Conservation (phyloP, 2,797 vertebrate genomes). For the Intellagama lesueurii region DNA sequence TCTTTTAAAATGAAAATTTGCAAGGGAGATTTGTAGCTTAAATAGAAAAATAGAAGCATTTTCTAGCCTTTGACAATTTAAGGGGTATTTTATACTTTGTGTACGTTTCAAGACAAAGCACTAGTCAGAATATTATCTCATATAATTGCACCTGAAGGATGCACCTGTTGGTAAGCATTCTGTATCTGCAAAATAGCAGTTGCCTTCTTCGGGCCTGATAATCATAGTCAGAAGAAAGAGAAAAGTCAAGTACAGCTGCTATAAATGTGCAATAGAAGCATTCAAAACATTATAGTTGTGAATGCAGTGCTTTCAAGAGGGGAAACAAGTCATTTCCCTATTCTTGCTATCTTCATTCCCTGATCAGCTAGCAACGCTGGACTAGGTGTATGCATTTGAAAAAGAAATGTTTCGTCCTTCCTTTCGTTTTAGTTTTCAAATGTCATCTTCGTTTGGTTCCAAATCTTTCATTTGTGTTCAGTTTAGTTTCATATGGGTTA, state of each 20-base stretch:
- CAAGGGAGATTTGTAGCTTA: not conserved
- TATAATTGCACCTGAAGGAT: not conserved
- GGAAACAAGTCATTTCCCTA: not conserved
- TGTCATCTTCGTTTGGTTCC: not conserved
- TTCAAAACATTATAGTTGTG: not conserved
- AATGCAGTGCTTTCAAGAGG: not conserved
- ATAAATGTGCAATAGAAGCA: not conserved
- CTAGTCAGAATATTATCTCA: not conserved
- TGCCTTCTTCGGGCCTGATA: not conserved
- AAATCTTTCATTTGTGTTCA: not conserved
- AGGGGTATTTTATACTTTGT: not conserved
- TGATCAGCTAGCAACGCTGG: not conserved
- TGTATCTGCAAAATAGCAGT: not conserved
- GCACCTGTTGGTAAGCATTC: not conserved
- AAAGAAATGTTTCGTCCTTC: not conserved
- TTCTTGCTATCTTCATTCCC: not conserved
- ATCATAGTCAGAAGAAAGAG: not conserved
- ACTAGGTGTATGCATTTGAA: not conserved
- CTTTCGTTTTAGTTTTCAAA: not conserved
- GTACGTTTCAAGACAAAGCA: not conserved
- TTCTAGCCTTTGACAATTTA: not conserved
- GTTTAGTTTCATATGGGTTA: not conserved
- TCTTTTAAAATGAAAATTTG: not conserved
- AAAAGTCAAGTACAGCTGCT: not conserved
- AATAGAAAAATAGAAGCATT: not conserved